phyloP scores from a whole-genome alignment of 2,113 vertebrate species.

The Cyphomyrus plagiostoma region DNA sequence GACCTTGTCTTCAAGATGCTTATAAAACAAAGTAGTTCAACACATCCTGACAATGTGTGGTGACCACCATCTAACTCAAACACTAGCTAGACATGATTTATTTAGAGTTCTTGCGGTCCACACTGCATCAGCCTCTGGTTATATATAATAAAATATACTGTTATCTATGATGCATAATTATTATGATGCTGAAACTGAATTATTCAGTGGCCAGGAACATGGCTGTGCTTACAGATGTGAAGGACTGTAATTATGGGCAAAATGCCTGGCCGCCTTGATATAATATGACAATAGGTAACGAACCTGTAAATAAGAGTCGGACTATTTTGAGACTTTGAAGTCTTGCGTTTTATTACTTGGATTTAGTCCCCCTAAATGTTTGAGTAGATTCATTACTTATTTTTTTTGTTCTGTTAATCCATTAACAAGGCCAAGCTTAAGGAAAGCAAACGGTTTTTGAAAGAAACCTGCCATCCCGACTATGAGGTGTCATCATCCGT shows the following conservation, averaged over 20 bases:
- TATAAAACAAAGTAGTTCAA: not conserved
- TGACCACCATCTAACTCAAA: not conserved
- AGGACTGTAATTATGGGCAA: not conserved
- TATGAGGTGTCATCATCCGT: not conserved
- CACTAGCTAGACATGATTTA: not conserved
- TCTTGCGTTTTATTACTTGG: not conserved
- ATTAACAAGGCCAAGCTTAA: not conserved
- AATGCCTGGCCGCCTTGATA: not conserved
- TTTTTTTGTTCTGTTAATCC: not conserved
- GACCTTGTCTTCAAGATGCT: not conserved
- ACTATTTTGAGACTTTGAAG: not conserved
- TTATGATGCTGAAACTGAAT: constrained; percentile 7
- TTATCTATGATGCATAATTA: constrained; percentile 11
- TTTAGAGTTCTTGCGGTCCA: not conserved
- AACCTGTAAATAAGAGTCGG: not conserved
- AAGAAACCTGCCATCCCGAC: not conserved
- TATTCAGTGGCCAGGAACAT: not conserved
- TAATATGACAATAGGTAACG: not conserved
- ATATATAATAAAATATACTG: not conserved
- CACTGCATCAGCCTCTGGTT: not conserved
- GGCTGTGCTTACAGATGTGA: not conserved
- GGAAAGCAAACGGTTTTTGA: not conserved
- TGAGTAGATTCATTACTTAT: not conserved
- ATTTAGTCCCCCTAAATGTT: not conserved
- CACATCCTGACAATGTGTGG: not conserved